Conservation (phyloP, 1,140 invertebrate genomes). For the Triops longicaudatus region DNA sequence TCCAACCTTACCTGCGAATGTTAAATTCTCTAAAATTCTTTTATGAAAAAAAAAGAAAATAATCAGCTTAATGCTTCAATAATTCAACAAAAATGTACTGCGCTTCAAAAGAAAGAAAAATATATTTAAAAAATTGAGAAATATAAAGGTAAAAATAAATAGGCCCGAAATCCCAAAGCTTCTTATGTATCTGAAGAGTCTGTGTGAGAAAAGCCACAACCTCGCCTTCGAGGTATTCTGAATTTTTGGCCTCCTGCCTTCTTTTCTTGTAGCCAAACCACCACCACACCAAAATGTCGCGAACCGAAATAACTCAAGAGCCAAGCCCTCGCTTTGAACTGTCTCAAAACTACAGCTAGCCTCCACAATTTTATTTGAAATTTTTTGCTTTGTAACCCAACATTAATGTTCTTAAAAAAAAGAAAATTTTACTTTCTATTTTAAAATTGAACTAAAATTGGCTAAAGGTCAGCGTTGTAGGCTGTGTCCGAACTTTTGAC, state of each 20-base stretch:
- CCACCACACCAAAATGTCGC: neutral
- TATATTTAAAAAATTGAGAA: no score
- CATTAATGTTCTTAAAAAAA: no score
- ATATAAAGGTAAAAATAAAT: neutral
- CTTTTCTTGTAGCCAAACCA: constrained; percentile 4
- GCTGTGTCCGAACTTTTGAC: neutral
- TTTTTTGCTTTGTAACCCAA: no score
- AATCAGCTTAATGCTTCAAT: no score
- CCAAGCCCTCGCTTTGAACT: neutral
- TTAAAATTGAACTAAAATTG: no score
- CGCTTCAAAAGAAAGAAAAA: no score
- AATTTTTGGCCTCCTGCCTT: constrained; percentile 4
- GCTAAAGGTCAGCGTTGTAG: no score
- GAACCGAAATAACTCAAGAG: neutral
- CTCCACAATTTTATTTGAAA: neutral
- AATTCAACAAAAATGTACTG: no score
- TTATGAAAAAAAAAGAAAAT: no score
- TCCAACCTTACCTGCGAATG: neutral
- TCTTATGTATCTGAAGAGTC: neutral
- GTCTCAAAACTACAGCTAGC: neutral
- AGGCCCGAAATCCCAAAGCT: neutral
- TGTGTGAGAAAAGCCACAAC: neutral
- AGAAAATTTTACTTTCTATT: no score
- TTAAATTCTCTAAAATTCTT: neutral
- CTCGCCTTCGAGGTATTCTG: neutral